Evolutionary conservation across 2,797 vertebrate species (phyloP), one percentile per base, ranked within the genome.

Genomic region (Characodon lateralis): DNA sequence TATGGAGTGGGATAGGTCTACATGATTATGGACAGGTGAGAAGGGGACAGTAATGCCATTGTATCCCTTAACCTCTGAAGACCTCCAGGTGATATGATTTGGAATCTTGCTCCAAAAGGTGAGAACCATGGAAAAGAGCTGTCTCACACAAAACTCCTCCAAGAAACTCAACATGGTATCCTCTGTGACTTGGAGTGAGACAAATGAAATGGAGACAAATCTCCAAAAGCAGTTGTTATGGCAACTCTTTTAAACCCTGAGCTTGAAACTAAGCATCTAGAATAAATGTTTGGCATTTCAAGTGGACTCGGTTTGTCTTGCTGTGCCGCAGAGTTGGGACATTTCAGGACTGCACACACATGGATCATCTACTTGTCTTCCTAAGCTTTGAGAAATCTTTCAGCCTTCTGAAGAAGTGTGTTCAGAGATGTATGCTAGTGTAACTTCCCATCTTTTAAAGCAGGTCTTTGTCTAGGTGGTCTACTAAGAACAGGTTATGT

Each of bases 201-300:
- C 61, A 65, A 35, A 79, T 80, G 26, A 75, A 83, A 87, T 78
- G 72, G 74, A 88, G 89, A 89, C 79, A 78, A 71, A 86, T 87
- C 89, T 91, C 85, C 82, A 87, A 87, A 90, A 85, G 89, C 89
- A 86, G 88, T 88, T 85, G 85, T 85, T 76, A 85, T 75, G 88
- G 91, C 86, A 91, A 91, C 86, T 85, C 93, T 90, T 93, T 90
- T 85, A 84, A 89, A 91, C 87, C 93, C 90, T 92, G 93, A 92
- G 92, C 71, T 35, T 65, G 61, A 65, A 39, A 20, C 31, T 35
- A 65, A 65, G 18, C 31, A 65, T 35, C 59, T 65, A 61, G 59
- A 61, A 61, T 5, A 61, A 61, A 61, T 61, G 24, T 61, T 61
- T 61, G 28, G 26, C 28, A 31, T 16, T 61, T 61, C 59, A 61